Evolutionary conservation across 2,113 vertebrate genomes (phyloP).

Genomic region (Balaeniceps rex): DNA sequence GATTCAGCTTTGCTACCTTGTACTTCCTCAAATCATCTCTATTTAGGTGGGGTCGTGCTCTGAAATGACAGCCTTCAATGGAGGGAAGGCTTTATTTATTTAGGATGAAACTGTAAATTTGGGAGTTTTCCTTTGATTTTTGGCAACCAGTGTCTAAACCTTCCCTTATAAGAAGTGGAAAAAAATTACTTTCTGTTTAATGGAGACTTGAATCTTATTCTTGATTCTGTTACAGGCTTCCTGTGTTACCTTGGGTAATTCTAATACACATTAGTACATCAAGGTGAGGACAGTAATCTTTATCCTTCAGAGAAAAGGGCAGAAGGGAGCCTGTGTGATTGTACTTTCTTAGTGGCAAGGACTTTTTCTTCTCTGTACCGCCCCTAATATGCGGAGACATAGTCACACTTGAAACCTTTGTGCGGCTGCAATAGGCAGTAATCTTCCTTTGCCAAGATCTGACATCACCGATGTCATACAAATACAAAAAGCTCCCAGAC

Average conservation of each 20-base stretch:
- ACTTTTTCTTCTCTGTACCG: not conserved
- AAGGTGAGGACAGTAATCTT: not conserved
- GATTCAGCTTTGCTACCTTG: not conserved
- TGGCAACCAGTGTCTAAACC: not conserved
- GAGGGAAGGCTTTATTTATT: not conserved
- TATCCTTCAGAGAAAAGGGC: not conserved
- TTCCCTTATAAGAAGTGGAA: not conserved
- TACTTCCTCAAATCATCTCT: not conserved
- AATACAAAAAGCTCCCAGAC: not conserved
- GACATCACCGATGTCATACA: not conserved
- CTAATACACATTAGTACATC: not conserved
- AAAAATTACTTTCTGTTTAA: not conserved
- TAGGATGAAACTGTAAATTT: not conserved
- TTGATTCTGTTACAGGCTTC: not conserved
- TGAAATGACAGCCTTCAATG: not conserved
- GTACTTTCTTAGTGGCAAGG: not conserved
- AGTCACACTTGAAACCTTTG: not conserved
- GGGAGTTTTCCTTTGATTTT: not conserved
- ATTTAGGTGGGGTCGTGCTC: not conserved
- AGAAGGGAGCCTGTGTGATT: not conserved
- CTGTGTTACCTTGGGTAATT: not conserved
- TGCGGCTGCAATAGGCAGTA: fast-evolving
- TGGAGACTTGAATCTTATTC: not conserved
- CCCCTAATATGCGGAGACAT: not conserved
- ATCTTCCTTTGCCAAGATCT: not conserved